Evolutionary conservation across 2,113 vertebrate genomes (phyloP).

Genomic region (Salvelinus sp.): DNA sequence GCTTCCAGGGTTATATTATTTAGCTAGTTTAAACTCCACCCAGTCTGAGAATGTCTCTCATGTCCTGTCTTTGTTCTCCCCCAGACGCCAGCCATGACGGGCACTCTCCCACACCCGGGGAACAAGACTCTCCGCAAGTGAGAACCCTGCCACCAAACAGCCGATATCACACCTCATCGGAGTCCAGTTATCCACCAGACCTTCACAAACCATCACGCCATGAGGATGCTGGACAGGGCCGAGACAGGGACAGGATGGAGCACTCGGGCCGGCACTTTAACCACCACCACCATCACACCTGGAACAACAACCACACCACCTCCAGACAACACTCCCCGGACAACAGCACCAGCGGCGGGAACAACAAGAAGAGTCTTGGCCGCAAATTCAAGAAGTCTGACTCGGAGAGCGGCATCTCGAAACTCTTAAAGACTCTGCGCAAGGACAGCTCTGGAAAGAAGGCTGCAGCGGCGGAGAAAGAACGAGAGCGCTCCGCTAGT

Average conservation of each 20-base stretch:
- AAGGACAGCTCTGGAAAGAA: conserved; percentile 76
- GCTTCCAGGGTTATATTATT: not conserved
- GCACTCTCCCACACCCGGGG: conserved; percentile 88
- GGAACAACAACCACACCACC: conserved; percentile 82
- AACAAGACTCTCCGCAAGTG: conserved; percentile 97
- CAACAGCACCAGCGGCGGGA: conserved; percentile 56
- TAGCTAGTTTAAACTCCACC: conserved; percentile 1
- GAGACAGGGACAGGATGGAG: conserved; percentile 80
- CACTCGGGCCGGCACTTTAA: conserved; percentile 79
- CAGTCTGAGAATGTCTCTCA: not conserved
- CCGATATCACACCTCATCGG: conserved; percentile 86
- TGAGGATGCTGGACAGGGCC: conserved; percentile 83
- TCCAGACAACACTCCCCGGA: conserved; percentile 80
- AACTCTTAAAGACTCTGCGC: conserved; percentile 77
- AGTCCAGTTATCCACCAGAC: conserved; percentile 95
- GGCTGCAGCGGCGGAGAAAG: conserved; percentile 69
- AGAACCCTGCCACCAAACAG: conserved; percentile 79
- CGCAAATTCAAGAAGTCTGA: conserved; percentile 77
- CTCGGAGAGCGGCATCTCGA: conserved; percentile 78
- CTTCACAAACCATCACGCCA: conserved; percentile 93
- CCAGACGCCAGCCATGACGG: conserved; percentile 95
- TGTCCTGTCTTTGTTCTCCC: conserved; percentile 60
- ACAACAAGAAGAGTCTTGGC: conserved; percentile 70
- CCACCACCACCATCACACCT: conserved; percentile 83
- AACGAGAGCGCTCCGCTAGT: conserved; percentile 74